A percentile compares a stretch with the other conserved stretches of the same genome.
phyloP scores from a whole-genome alignment of 92 coral and sea anemone species.

The Zoanthus sociatus region DNA sequence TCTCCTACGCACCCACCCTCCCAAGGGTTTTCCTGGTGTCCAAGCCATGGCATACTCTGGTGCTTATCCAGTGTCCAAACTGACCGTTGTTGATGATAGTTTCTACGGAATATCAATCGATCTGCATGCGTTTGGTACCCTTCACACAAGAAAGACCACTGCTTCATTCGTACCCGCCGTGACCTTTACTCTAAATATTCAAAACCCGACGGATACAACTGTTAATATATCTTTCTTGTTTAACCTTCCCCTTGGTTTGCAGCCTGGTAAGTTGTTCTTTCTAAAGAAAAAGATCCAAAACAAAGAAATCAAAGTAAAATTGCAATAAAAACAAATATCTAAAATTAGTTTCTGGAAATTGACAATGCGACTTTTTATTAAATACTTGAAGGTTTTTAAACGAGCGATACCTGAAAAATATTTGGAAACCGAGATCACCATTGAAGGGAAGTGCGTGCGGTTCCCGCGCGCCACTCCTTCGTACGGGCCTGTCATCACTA shows the following conservation, averaged over 20 bases:
- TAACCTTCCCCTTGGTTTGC: conserved; percentile 83
- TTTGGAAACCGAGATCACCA: no score
- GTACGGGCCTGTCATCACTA: no score
- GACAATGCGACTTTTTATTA: no score
- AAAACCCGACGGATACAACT: conserved; percentile 71
- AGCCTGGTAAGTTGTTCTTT: conserved; percentile 62
- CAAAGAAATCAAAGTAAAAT: no score
- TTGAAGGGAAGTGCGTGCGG: no score
- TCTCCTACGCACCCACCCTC: conserved; percentile 86
- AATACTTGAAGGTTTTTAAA: no score
- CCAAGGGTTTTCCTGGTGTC: conserved; percentile 83
- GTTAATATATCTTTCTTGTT: conserved; percentile 79
- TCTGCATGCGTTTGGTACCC: conserved; percentile 74
- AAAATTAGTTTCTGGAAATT: no score
- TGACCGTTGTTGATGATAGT: conserved; percentile 64
- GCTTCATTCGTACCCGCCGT: conserved; percentile 79
- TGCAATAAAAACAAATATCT: no score
- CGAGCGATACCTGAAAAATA: no score
- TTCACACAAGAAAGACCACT: conserved; percentile 71
- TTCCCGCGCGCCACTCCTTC: no score
- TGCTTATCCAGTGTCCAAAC: conserved; percentile 79
- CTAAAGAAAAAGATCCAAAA: no score
- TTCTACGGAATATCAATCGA: conserved; percentile 81
- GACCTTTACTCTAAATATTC: conserved; percentile 70
- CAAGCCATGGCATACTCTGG: conserved; percentile 81